phyloP scores from a whole-genome alignment of 1,140 invertebrate genomes.

The Cepaea nemoralis region DNA sequence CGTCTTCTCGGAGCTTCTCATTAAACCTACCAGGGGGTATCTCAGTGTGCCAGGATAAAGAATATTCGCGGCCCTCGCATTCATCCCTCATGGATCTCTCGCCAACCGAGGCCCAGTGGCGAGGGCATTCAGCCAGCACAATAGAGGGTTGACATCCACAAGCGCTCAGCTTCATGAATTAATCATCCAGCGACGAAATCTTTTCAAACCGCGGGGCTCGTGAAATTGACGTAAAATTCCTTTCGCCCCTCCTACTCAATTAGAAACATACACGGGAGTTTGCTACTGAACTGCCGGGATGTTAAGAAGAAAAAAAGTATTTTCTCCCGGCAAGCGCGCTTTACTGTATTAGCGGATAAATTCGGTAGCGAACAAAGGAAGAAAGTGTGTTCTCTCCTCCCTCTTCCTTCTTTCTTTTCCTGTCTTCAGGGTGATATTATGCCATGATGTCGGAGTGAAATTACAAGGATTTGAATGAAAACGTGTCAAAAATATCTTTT shows the following conservation, averaged over 20 bases:
- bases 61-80: constrained; percentile 32
- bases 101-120: background rate
- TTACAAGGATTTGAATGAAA: constrained; percentile 29
- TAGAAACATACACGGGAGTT: constrained; percentile 41
- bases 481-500: constrained; percentile 29
- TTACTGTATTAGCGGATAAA: background rate
- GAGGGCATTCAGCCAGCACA: constrained; percentile 12
- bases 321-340: background rate
- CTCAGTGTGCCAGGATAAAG: background rate
- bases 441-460: background rate
- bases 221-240: constrained; percentile 41
- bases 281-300: constrained; percentile 25
- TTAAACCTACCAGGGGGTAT: constrained; percentile 13
- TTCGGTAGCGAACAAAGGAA: background rate
- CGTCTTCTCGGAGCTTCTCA: constrained; percentile 13
- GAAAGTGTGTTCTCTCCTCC: background rate
- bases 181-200: constrained; percentile 37
- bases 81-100: constrained; percentile 36
- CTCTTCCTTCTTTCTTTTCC: background rate
- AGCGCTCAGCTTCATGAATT: constrained; percentile 32
- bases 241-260: constrained; percentile 39
- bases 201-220: constrained; percentile 10
- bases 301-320: background rate
- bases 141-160: constrained; percentile 26
- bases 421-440: background rate